Percentiles rank a stretch among this genome's conserved stretches.
These are phyloP conservation scores for Catharus bicknelli DNA, from an alignment of 2,113 vertebrate species.

Conservation along the genomic window DNA sequence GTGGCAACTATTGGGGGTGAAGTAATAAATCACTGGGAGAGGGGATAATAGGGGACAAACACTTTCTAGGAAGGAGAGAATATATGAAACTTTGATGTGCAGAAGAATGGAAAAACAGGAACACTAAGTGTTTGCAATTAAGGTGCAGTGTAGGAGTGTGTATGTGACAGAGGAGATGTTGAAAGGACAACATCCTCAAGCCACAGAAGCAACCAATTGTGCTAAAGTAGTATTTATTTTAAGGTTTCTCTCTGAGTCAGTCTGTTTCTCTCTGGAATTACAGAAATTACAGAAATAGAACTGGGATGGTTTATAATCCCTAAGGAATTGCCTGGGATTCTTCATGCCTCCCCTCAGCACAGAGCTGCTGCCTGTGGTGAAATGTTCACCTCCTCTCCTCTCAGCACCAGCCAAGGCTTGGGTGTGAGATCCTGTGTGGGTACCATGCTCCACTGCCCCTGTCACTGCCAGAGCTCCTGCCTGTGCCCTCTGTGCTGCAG, in stretches of 20 bases:
- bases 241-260: not conserved
- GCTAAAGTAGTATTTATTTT: not conserved
- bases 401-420: fast-evolving
- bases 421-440: fast-evolving
- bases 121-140: not conserved
- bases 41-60: not conserved
- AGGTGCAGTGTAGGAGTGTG: not conserved
- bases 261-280: not conserved
- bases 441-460: fast-evolving
- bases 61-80: not conserved
- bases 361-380: not conserved
- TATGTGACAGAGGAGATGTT: not conserved
- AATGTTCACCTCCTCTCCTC: not conserved
- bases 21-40: not conserved
- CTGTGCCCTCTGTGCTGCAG: fast-evolving
- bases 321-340: not conserved
- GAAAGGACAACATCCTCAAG: not conserved
- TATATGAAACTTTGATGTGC: not conserved
- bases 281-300: not conserved
- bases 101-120: not conserved
- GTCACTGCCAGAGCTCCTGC: not conserved
- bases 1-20: not conserved
- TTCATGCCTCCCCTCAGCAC: not conserved
- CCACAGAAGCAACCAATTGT: not conserved
- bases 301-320: not conserved